phyloP scores from a whole-genome alignment of 2,797 vertebrate genomes.

The Triplophysa yarkandensis region DNA sequence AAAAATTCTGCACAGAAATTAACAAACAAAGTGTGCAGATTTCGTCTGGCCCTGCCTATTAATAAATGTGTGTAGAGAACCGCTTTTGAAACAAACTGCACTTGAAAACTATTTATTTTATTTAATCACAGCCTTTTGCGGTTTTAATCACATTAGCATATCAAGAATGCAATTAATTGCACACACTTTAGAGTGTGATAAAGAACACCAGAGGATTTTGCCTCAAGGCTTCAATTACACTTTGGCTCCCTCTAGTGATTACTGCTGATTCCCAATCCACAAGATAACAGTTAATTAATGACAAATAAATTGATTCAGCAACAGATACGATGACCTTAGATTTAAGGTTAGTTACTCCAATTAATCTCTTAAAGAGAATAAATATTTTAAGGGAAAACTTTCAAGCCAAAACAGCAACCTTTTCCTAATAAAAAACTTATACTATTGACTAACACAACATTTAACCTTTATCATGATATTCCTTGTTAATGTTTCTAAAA shows the following conservation, averaged over 20 bases:
- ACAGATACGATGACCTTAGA: neutral
- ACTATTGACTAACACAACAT: no score
- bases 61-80: neutral
- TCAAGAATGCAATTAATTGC: neutral
- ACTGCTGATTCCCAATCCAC: slow-evolving; percentile 32
- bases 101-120: neutral
- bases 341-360: slow-evolving; percentile 9
- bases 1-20: no score
- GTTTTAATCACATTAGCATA: neutral
- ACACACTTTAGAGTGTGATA: slow-evolving; percentile 22
- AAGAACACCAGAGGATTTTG: slow-evolving; percentile 28
- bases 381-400: no score
- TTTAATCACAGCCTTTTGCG: neutral
- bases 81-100: neutral
- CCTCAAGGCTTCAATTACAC: slow-evolving; percentile 22
- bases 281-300: slow-evolving; percentile 24
- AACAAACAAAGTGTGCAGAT: no score
- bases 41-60: no score
- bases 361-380: no score
- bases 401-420: no score
- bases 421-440: no score
- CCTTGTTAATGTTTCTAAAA: no score
- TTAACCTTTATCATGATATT: no score
- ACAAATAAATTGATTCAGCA: slow-evolving; percentile 20
- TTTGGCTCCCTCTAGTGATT: slow-evolving; percentile 68